Evolutionary conservation across 1,140 invertebrate species (phyloP).

Genomic region (Drosophila santomea): DNA sequence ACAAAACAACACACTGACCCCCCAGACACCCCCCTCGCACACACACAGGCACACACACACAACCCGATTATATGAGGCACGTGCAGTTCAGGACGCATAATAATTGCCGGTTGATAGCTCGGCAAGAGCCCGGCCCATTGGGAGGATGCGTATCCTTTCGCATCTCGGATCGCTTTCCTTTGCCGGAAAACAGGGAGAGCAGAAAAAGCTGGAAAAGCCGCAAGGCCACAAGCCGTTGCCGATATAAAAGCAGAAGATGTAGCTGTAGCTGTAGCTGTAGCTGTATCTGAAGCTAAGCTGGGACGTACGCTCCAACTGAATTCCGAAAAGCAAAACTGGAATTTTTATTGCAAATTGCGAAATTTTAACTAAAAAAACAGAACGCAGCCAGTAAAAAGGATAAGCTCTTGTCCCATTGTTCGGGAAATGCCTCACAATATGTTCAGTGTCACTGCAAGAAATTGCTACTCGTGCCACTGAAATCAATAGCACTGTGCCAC

Average conservation of each 20-base stretch:
- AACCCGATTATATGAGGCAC: constrained; percentile 37
- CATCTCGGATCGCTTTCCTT: constrained; percentile 27
- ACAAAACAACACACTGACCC: constrained; percentile 13
- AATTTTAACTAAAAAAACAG: constrained; percentile 76
- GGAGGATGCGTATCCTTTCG: constrained; percentile 58
- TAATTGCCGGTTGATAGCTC: constrained; percentile 74
- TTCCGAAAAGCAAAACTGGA: constrained; percentile 80
- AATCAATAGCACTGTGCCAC: constrained; percentile 40
- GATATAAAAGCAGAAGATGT: constrained; percentile 7
- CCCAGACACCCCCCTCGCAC: background rate
- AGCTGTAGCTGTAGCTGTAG: constrained; percentile 19
- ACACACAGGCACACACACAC: background rate
- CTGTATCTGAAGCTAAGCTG: constrained; percentile 24
- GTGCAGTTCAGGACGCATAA: constrained; percentile 66
- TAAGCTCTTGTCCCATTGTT: constrained; percentile 32
- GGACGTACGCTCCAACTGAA: constrained; percentile 53
- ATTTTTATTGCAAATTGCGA: constrained; percentile 83
- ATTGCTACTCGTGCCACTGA: constrained; percentile 26
- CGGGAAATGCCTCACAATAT: constrained; percentile 46
- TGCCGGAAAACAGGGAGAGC: constrained; percentile 3
- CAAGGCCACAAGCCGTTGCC: constrained; percentile 51
- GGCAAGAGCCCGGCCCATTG: constrained; percentile 28
- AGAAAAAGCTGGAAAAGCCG: constrained; percentile 26
- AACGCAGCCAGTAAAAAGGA: constrained; percentile 35
- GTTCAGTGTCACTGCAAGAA: constrained; percentile 68